These are phyloP conservation scores for Drosophila recens DNA, from an alignment of 2,888 invertebrate species.

Conservation along the genomic window DNA sequence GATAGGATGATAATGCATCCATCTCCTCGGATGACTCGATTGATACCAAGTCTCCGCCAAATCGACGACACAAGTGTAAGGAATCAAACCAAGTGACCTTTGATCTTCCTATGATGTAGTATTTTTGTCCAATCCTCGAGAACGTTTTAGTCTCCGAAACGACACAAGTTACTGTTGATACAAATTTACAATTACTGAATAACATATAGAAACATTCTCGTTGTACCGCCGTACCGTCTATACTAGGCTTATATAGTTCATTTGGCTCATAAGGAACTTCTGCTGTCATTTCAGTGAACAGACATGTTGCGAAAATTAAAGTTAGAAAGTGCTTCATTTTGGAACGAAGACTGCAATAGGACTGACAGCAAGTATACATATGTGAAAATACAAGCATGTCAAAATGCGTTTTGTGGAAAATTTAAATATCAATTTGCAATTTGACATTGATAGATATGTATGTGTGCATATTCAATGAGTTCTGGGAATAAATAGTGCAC, in stretches of 20 bases:
- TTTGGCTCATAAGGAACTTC: not conserved
- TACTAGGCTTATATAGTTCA: not conserved
- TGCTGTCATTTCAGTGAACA: slow-evolving; percentile 1
- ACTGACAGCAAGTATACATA: not conserved
- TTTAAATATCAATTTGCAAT: too few relatives aligned
- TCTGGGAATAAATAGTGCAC: not conserved
- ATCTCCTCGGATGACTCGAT: slow-evolving; percentile 29
- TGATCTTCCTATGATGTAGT: slow-evolving; percentile 10
- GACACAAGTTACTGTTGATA: slow-evolving; percentile 17
- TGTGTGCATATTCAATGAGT: slow-evolving; percentile 1
- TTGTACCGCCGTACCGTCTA: not conserved
- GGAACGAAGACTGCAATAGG: too few relatives aligned
- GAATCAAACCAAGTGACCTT: slow-evolving; percentile 23
- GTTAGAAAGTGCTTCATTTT: slow-evolving; percentile 12
- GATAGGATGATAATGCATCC: not conserved
- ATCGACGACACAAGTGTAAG: slow-evolving; percentile 24
- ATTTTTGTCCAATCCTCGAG: slow-evolving; percentile 5
- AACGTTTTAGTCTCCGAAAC: not conserved
- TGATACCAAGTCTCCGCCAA: slow-evolving; percentile 28
- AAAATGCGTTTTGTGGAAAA: slow-evolving; percentile 1
- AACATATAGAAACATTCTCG: not conserved
- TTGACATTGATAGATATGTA: not conserved
- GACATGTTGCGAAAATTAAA: not conserved
- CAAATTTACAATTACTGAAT: not conserved
- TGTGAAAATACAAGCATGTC: not conserved